phyloP scores from a whole-genome alignment of 2,797 vertebrate genomes.

The Danio tinwini region DNA sequence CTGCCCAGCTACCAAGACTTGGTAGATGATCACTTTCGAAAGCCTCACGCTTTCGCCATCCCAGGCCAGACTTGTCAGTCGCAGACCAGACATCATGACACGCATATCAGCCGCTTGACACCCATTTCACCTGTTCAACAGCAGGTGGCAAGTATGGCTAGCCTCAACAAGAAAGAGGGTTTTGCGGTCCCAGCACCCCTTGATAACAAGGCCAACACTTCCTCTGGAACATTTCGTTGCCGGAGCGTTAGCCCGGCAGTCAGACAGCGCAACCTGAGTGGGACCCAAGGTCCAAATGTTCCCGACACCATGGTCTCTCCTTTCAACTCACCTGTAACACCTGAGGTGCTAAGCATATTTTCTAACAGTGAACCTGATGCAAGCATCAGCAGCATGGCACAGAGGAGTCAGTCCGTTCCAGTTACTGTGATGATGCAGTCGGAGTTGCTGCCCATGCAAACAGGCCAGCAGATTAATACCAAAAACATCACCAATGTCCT shows the following conservation, averaged over 20 bases:
- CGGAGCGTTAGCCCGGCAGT: conserved; percentile 97
- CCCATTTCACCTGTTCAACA: conserved; percentile 94
- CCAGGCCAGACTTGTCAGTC: conserved; percentile 87
- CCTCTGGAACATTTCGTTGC: conserved; percentile 85
- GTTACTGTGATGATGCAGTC: conserved; percentile 99
- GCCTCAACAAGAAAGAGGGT: conserved; percentile 87
- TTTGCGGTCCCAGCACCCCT: conserved; percentile 97
- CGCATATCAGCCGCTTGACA: conserved; percentile 89
- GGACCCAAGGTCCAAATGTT: conserved; percentile 80
- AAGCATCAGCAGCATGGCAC: conserved; percentile 87
- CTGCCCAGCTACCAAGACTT: conserved; percentile 93
- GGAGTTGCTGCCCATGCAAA: conserved; percentile 82
- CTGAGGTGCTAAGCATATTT: conserved; percentile 88
- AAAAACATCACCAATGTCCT: conserved; percentile 91
- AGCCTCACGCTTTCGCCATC: conserved; percentile 96
- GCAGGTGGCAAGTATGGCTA: conserved; percentile 81
- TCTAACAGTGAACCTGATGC: conserved; percentile 81
- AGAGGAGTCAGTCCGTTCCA: conserved; percentile 97
- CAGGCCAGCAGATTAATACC: conserved; percentile 79
- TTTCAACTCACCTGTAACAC: conserved; percentile 87
- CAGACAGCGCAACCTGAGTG: conserved; percentile 90
- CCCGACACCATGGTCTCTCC: conserved; percentile 84
- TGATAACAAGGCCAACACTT: conserved; percentile 85
- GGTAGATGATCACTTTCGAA: conserved; percentile 95
- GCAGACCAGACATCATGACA: conserved; percentile 87